Percentiles rank a stretch among this genome's conserved stretches.
Conservation (phyloP, 1,140 invertebrate species). For the Radopholus similis region DNA sequence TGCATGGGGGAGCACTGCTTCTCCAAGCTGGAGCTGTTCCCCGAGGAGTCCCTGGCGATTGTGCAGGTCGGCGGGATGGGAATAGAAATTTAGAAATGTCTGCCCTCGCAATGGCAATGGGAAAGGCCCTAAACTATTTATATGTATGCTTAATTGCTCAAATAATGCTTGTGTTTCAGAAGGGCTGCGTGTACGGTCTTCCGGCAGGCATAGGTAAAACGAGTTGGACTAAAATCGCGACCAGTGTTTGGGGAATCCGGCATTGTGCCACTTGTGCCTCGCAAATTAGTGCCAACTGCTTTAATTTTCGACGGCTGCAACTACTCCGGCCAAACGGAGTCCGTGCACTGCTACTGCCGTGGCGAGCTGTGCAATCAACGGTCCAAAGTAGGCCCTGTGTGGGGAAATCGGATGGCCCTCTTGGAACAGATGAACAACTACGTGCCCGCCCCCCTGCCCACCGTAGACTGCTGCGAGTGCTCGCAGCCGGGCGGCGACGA, state of each 20-base stretch:
- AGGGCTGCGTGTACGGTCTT: conserved; percentile 53
- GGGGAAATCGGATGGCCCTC: background rate
- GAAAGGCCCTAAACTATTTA: too few species aligned
- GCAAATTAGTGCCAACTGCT: too few species aligned
- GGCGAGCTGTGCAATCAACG: conserved; percentile 52
- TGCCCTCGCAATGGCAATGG: too few species aligned
- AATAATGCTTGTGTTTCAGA: conserved; percentile 44
- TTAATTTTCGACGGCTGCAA: conserved; percentile 55
- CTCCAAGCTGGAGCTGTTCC: conserved; percentile 55
- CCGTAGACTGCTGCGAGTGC: conserved; percentile 57
- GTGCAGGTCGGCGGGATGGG: conserved; percentile 49
- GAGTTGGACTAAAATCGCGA: too few species aligned
- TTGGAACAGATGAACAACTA: conserved; percentile 52
- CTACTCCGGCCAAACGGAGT: conserved; percentile 57
- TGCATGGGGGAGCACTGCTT: conserved; percentile 54
- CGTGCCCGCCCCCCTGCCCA: conserved; percentile 43
- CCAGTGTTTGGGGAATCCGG: too few species aligned
- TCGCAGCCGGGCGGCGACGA: conserved; percentile 50
- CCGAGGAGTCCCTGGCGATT: conserved; percentile 52
- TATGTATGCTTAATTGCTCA: background rate
- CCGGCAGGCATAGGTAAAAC: conserved; percentile 48
- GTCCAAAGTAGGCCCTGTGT: conserved; percentile 35
- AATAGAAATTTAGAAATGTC: background rate
- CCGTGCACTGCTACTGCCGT: conserved; percentile 56
- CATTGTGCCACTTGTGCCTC: too few species aligned